Base-by-base conservation (phyloP, 2,888 invertebrate genomes). In the Drepanosiphum platanoidis region DNA sequence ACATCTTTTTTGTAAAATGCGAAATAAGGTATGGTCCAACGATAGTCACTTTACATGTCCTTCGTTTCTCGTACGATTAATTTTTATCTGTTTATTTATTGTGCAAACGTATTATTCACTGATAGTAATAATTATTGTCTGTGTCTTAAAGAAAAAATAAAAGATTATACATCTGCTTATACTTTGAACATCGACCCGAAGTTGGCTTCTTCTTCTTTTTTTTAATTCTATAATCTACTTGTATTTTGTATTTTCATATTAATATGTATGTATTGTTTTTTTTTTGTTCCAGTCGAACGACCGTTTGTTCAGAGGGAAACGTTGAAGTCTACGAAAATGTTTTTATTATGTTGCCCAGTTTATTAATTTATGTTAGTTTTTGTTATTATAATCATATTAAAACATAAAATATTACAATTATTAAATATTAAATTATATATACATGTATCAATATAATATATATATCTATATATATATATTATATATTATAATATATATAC, bases 271-370 rank as follows among this genome's bases (percentile, higher is more conserved):
- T 68, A n/a, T 34, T 32, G n/a, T 61, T 82, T 79, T 13, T 68
- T 22, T 82, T 72, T 61, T 61, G 64, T 83, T 83, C 15, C n/a
- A 83, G 82, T 42, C 42, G 64, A 66, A 46, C 8, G 42, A 46
- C n/a, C 30, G 39, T 32, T 52, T 39, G 58, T 36, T 72, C 22
- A 13, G n/a, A 22, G 15, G 36, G 30, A 82, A 72, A 72, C 5
- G n/a, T 27, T 32, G 39, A 64, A 52, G 64, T 64, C 64, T 46
- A 74, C 27, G 64, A 34, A 83, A 64, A 34, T 64, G 18, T 64
- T 52, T 36, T 27, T 32, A 75, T 52, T 52, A 66, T 52, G 8
- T 52, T 15, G 34, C 34, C 75, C 75, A 42, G 34, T 30, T n/a
- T n/a, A n/a, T n/a, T 66, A 64, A 42, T 64, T 74, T 9, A 58